A percentile compares a stretch with the other conserved stretches of the same genome.
These are phyloP conservation scores for Melierax canorus DNA, from an alignment of 2,113 vertebrate species.

Conservation along the genomic window DNA sequence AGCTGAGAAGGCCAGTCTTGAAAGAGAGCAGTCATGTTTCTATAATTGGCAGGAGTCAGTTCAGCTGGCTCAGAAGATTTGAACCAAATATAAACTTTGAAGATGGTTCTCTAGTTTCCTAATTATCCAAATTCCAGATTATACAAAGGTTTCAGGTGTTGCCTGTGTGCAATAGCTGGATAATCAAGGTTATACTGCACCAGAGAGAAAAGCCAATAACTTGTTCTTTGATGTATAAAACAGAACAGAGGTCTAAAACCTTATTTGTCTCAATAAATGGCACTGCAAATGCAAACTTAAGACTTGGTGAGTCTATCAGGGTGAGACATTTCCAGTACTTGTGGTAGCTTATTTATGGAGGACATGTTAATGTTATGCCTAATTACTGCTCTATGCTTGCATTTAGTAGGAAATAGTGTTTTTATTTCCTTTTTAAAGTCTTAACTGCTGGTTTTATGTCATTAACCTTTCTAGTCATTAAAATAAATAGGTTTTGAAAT, in stretches of 20 bases:
- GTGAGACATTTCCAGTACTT: not conserved
- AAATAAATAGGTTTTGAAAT: not conserved
- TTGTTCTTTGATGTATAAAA: not conserved
- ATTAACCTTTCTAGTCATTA: not conserved
- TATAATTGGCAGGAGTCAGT: not conserved
- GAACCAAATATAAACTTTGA: not conserved
- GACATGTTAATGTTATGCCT: not conserved
- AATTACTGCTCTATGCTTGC: not conserved
- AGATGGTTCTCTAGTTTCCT: not conserved
- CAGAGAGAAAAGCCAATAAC: not conserved
- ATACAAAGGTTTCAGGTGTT: not conserved
- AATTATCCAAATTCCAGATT: not conserved
- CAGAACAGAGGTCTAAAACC: not conserved
- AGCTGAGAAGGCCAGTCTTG: not conserved
- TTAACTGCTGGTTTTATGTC: not conserved
- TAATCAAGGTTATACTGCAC: not conserved
- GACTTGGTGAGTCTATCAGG: not conserved
- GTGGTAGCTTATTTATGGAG: conserved; percentile 6
- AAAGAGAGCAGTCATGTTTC: not conserved
- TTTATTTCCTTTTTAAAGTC: not conserved
- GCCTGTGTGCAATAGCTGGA: not conserved
- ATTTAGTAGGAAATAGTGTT: not conserved
- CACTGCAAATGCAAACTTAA: conserved; percentile 3
- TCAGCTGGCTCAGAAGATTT: not conserved
- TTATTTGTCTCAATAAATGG: conserved; percentile 16